These are phyloP conservation scores for Gryllus longicercus DNA, from an alignment of 2,888 invertebrate species.

Conservation along the genomic window DNA sequence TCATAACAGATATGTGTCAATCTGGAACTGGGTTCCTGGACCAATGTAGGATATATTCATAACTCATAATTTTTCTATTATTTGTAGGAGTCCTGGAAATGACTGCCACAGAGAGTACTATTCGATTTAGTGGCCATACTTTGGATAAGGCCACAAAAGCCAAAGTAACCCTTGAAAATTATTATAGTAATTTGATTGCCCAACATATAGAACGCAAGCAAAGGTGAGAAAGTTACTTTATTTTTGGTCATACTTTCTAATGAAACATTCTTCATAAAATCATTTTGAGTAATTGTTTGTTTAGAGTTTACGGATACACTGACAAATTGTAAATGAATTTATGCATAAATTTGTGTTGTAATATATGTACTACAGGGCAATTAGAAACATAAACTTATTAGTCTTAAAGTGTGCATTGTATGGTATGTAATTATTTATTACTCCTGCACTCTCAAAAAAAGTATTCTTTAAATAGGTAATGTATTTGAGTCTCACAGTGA, in stretches of 20 bases:
- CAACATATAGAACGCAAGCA: conserved; percentile 97
- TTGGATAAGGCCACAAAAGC: conserved; percentile 98
- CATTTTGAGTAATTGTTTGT: background rate
- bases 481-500: too few relatives aligned
- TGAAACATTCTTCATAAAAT: background rate
- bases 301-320: too few relatives aligned
- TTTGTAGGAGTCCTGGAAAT: conserved; percentile 75
- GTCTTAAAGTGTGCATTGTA: too few relatives aligned
- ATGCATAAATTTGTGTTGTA: too few relatives aligned
- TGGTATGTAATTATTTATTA: too few relatives aligned
- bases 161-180: conserved; percentile 97
- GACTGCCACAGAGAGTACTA: conserved; percentile 76
- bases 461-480: too few relatives aligned
- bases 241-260: background rate
- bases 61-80: conserved; percentile 38
- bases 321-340: too few relatives aligned
- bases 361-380: too few relatives aligned
- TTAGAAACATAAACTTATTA: too few relatives aligned
- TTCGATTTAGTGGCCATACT: conserved; percentile 95
- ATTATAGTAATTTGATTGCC: conserved; percentile 96
- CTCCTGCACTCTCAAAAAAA: too few relatives aligned
- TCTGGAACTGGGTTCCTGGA: background rate
- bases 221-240: conserved; percentile 53
- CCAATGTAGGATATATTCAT: conserved; percentile 33
- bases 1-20: too few relatives aligned